A percentile compares a stretch with the other conserved stretches of the same genome.
These are phyloP conservation scores for Proctacanthus coquilletti DNA, from an alignment of 1,140 invertebrate species.

Conservation along the genomic window DNA sequence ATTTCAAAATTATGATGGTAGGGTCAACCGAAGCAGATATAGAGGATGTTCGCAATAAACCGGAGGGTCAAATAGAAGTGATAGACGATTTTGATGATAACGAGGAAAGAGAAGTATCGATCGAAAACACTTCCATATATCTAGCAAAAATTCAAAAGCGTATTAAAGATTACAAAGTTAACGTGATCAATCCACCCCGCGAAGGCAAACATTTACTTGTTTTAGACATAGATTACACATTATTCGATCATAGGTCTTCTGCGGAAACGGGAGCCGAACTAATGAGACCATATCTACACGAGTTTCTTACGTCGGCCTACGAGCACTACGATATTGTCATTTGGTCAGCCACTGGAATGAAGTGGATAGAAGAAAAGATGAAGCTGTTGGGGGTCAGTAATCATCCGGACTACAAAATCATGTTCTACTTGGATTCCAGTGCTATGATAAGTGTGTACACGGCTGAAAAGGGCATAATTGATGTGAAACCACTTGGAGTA, in stretches of 20 bases:
- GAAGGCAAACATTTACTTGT: conserved; percentile 81
- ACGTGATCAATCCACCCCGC: conserved; percentile 63
- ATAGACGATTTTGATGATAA: conserved; percentile 76
- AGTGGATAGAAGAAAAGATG: conserved; percentile 98
- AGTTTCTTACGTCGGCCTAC: conserved; percentile 86
- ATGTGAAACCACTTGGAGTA: conserved; percentile 90
- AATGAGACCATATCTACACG: conserved; percentile 90
- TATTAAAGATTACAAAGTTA: conserved; percentile 74
- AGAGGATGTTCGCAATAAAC: conserved; percentile 57
- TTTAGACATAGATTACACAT: conserved; percentile 92
- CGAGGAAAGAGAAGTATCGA: conserved; percentile 64
- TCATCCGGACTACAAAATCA: conserved; percentile 80
- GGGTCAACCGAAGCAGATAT: conserved; percentile 88
- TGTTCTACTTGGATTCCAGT: conserved; percentile 76
- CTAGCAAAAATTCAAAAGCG: conserved; percentile 65
- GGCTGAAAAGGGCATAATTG: conserved; percentile 33
- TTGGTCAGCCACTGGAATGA: conserved; percentile 95
- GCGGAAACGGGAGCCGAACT: conserved; percentile 78
- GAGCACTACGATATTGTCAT: conserved; percentile 77
- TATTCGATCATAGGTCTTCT: conserved; percentile 87
- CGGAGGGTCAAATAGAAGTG: conserved; percentile 67
- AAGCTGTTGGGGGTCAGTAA: conserved; percentile 69
- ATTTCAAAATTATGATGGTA: conserved; percentile 93
- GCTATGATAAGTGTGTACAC: conserved; percentile 92
- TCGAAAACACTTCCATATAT: conserved; percentile 37